A percentile compares a stretch with the other conserved stretches of the same genome.
phyloP scores from a whole-genome alignment of 2,797 vertebrate genomes.

The Oreochromis grahami region DNA sequence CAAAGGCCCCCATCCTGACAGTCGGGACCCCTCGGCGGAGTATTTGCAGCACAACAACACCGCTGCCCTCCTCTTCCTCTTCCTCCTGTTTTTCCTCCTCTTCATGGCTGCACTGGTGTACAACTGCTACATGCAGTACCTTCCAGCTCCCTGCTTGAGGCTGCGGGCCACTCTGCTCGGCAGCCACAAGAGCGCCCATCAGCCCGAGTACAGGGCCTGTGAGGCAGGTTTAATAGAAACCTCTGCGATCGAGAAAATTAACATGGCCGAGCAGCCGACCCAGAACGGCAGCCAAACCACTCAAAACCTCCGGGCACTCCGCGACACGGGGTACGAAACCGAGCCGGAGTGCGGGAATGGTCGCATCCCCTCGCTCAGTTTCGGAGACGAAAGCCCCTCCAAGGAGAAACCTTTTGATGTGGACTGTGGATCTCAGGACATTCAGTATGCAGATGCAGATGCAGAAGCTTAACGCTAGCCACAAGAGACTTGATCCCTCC shows the following conservation, averaged over 20 bases:
- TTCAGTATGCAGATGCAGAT: conserved; percentile 90
- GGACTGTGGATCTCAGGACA: conserved; percentile 85
- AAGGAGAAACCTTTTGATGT: conserved; percentile 89
- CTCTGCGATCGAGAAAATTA: conserved; percentile 73
- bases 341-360: conserved; percentile 88
- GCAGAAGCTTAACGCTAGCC: conserved; percentile 46
- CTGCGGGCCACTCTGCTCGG: conserved; percentile 83
- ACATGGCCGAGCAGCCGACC: conserved; percentile 66
- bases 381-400: conserved; percentile 66
- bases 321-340: conserved; percentile 93
- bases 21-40: conserved; percentile 75
- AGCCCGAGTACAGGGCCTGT: conserved; percentile 83
- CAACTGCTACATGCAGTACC: conserved; percentile 96
- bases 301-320: conserved; percentile 79
- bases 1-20: conserved; percentile 63
- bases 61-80: conserved; percentile 84
- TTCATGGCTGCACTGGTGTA: conserved; percentile 86
- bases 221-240: conserved; percentile 87
- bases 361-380: conserved; percentile 73
- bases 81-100: conserved; percentile 89
- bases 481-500: background rate
- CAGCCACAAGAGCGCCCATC: conserved; percentile 78
- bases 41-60: conserved; percentile 86
- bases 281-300: conserved; percentile 80
- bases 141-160: conserved; percentile 87